Evolutionary conservation across 1,140 invertebrate species (phyloP), one percentile per base, ranked within the genome.

Genomic region (Drosophila orena): DNA sequence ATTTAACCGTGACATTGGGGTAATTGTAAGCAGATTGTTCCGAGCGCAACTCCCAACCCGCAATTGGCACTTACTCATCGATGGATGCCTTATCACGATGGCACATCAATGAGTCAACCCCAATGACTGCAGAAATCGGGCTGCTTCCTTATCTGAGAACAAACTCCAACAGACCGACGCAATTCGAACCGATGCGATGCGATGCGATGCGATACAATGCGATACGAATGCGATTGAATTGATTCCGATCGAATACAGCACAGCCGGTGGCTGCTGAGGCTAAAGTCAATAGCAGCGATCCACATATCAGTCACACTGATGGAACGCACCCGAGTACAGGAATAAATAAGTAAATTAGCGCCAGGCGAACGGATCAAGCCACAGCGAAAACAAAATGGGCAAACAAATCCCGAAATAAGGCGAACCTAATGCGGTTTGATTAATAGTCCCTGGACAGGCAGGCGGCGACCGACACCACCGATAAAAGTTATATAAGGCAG

Each of bases 361-460:
- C 14, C 27, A 40, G 24, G 17, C 22, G 34, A 55, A 35, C 7
- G 38, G 30, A 30, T 30, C 30, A 2, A 8, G 7, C 7, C 30
- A 3, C 8, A 14, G 1, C 37, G 10, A 12, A 38, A 38, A 4
- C 30, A 14, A 38, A 38, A 59, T 52, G 30, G 12, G 30, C 11
- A 47, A 11, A 15, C 34, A 52, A 60, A 24, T 40, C 37, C 49
- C 55, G 30, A 57, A 27, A 55, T 60, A 73, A 73, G 66, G 35
- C 64, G 69, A 57, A 34, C 60, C 46, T 85, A 90, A 88, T 90
- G 78, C 81, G 69, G 30, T 57, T 81, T 90, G 75, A 90, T 90
- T 71, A 89, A 89, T 81, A 73, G 68, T 53, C 53, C 60, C 61
- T 56, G 50, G 60, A 65, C 76, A 78, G 64, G 56, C 55, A 27